These are phyloP conservation scores for Ylistrum balloti DNA, from an alignment of 1,140 invertebrate species.

Conservation along the genomic window DNA sequence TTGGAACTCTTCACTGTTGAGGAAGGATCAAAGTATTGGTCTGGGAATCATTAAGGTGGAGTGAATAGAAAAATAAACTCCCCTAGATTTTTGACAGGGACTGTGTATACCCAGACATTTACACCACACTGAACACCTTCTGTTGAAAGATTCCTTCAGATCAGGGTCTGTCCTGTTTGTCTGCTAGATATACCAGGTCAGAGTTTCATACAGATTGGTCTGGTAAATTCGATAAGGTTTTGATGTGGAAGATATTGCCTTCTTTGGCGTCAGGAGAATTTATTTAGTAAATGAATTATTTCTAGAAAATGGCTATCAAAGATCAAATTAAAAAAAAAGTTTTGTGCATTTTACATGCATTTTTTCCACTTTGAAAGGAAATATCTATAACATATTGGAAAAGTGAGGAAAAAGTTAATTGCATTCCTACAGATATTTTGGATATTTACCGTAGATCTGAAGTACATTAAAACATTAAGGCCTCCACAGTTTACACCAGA, in stretches of 20 bases:
- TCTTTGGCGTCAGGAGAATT: too few relatives aligned
- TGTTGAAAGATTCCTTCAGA: conserved; percentile 15
- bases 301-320: too few relatives aligned
- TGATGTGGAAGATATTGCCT: background rate
- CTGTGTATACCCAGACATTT: background rate
- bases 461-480: conserved; percentile 38
- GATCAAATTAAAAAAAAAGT: too few relatives aligned
- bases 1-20: background rate
- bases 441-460: conserved; percentile 1
- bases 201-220: background rate
- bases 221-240: background rate
- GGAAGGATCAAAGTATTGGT: background rate
- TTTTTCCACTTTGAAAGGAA: too few relatives aligned
- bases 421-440: background rate
- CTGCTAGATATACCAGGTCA: background rate
- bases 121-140: conserved; percentile 12
- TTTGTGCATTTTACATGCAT: too few relatives aligned
- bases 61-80: background rate
- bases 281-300: too few relatives aligned
- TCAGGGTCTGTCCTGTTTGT: conserved; percentile 17
- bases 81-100: background rate
- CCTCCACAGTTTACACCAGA: background rate
- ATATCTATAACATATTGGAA: background rate
- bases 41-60: conserved; percentile 11
- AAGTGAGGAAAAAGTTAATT: background rate